Evolutionary conservation across 1,140 invertebrate genomes (phyloP).

Genomic region (Habropoda laboriosa): DNA sequence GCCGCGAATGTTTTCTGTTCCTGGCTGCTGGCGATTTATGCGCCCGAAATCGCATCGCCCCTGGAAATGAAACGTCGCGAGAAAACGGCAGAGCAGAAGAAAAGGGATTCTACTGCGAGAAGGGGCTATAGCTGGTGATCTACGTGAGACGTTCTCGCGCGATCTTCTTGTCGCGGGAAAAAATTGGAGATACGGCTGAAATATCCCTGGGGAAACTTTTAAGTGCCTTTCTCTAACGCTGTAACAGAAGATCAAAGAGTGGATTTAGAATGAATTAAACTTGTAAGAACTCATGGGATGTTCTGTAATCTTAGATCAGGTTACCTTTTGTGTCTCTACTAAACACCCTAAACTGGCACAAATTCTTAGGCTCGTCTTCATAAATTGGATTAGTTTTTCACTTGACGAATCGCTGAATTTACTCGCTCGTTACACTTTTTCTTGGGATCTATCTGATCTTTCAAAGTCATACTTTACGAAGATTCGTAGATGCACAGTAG

Average conservation of each 20-base stretch:
- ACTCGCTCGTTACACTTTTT: too few species aligned
- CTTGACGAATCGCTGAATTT: too few species aligned
- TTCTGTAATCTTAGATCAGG: too few species aligned
- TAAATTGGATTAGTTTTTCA: too few species aligned
- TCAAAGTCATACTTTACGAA: too few species aligned
- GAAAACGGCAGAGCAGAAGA: constrained; percentile 28
- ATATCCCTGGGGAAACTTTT: constrained; percentile 29
- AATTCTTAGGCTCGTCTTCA: too few species aligned
- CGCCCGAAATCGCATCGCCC: constrained; percentile 57
- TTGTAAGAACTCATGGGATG: too few species aligned
- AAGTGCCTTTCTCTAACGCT: not conserved
- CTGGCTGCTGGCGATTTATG: constrained; percentile 67
- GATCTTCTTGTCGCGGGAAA: constrained; percentile 51
- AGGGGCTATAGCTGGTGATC: constrained; percentile 30
- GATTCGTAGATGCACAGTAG: too few species aligned
- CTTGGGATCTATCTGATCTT: too few species aligned
- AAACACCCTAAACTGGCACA: too few species aligned
- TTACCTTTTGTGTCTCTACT: too few species aligned
- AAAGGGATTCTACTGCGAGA: not conserved
- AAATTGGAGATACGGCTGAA: constrained; percentile 46
- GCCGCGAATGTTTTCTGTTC: constrained; percentile 63
- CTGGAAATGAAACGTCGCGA: constrained; percentile 64
- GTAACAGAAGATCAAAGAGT: constrained; percentile 32
- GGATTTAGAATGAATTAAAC: not conserved
- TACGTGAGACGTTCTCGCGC: constrained; percentile 59